Evolutionary conservation across 2,888 invertebrate species (phyloP).

Genomic region (Lutraria lutraria): DNA sequence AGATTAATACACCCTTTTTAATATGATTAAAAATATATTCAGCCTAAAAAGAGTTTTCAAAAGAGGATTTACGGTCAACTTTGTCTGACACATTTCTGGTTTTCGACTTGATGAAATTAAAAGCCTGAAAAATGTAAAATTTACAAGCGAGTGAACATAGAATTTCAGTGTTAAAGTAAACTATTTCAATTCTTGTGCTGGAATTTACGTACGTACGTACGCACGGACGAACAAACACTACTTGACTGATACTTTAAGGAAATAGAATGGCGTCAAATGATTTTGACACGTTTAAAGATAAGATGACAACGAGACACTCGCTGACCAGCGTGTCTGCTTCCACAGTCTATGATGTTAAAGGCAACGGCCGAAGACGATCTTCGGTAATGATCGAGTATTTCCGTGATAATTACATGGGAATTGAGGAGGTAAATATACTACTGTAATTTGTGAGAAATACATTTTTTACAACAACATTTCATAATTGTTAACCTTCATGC

Average conservation of each 20-base stretch:
- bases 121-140: slow-evolving; percentile 6
- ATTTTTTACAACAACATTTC: neutral
- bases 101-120: neutral
- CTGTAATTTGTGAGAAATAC: neutral
- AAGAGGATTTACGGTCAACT: too few species aligned
- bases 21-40: too few species aligned
- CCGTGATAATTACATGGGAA: slow-evolving; percentile 57
- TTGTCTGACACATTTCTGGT: too few species aligned
- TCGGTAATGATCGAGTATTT: slow-evolving; percentile 65
- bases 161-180: neutral
- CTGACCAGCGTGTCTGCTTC: slow-evolving; percentile 12
- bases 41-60: too few species aligned
- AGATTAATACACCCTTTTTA: too few species aligned
- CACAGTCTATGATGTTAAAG: slow-evolving; percentile 38
- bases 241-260: neutral
- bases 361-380: slow-evolving; percentile 52
- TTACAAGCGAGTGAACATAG: neutral
- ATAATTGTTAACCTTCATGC: too few species aligned
- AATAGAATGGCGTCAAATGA: slow-evolving; percentile 24
- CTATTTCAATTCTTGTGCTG: neutral
- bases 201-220: neutral
- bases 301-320: slow-evolving; percentile 28
- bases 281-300: slow-evolving; percentile 19
- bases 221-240: neutral
- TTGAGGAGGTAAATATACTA: slow-evolving; percentile 34